Percentiles rank a stretch among this genome's conserved stretches.
These are phyloP conservation scores for Lepidocolaptes lacrymiger DNA, from an alignment of 2,797 vertebrate species.

Conservation along the genomic window DNA sequence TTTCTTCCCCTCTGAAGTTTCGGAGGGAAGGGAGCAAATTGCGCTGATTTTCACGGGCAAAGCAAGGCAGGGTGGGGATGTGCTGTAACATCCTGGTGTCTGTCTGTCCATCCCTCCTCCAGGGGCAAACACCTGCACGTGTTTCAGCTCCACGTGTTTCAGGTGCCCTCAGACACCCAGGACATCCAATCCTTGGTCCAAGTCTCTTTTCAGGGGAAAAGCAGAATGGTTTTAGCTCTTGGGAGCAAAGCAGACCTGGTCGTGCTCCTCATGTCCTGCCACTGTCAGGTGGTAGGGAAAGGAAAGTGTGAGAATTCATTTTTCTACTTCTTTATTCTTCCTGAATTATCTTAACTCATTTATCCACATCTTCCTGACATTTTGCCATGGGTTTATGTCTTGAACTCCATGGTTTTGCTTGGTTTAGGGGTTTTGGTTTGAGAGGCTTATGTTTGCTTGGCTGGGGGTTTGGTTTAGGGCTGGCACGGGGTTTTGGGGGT, in stretches of 20 bases:
- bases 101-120: neutral
- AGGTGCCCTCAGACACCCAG: neutral
- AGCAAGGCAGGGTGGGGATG: neutral
- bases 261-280: neutral
- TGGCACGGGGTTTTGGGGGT: neutral
- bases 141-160: fast-evolving
- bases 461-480: neutral
- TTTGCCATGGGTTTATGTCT: neutral
- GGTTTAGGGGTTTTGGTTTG: neutral
- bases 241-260: neutral
- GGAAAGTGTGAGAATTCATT: neutral
- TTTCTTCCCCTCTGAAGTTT: neutral
- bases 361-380: neutral
- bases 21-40: neutral
- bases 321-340: neutral
- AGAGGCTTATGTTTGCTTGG: neutral
- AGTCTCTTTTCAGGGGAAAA: neutral
- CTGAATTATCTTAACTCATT: neutral
- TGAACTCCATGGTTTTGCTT: neutral
- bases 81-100: neutral
- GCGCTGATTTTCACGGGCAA: neutral
- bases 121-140: fast-evolving
- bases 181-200: neutral
- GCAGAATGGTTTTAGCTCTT: neutral
- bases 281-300: neutral